These are phyloP conservation scores for Onthophagus taurus DNA, from an alignment of 1,140 invertebrate species.

Conservation along the genomic window DNA sequence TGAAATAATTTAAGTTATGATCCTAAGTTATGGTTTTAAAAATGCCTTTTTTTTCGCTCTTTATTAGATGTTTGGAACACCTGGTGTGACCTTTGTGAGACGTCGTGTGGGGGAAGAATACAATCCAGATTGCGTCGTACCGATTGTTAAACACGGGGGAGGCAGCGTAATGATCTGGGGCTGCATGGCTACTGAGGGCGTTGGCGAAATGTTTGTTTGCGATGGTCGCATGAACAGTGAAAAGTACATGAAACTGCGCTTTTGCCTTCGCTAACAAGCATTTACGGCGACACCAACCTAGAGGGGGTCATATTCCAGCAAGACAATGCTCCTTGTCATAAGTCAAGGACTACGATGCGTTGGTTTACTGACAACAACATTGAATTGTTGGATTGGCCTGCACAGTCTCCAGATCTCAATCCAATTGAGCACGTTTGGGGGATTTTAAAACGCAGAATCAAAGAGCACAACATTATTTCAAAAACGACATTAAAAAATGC, in stretches of 20 bases:
- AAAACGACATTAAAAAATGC: background rate
- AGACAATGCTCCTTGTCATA: conserved; percentile 1
- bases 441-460: background rate
- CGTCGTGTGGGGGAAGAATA: too few species aligned
- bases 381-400: background rate
- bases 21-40: background rate
- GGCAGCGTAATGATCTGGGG: conserved; percentile 7
- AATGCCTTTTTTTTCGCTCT: background rate
- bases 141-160: conserved; percentile 3
- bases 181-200: conserved; percentile 3
- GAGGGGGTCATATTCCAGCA: background rate
- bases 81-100: background rate
- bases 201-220: conserved; percentile 4
- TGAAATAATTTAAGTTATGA: too few species aligned
- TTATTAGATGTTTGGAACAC: conserved; percentile 3
- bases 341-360: conserved; percentile 2
- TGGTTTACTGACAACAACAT: background rate
- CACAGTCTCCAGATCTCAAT: background rate
- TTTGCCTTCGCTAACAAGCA: background rate
- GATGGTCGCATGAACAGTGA: conserved; percentile 4
- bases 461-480: background rate
- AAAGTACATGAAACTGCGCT: background rate
- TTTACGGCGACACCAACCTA: background rate
- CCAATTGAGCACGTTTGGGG: background rate
- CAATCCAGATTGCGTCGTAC: conserved; percentile 2